Evolutionary conservation across 2,888 invertebrate species (phyloP).

Genomic region (Hydrotaea diabolus): DNA sequence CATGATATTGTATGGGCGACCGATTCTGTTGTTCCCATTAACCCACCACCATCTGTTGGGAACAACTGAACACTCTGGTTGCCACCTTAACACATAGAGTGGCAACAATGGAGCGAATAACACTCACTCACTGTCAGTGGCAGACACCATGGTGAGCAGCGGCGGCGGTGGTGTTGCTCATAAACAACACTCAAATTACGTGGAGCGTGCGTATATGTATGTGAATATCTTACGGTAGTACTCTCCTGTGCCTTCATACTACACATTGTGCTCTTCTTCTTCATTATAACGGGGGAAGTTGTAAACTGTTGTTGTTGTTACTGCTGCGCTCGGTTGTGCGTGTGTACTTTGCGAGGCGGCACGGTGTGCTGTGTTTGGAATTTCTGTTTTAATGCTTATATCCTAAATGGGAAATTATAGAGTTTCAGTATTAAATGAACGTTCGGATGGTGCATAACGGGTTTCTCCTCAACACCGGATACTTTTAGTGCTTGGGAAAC

Average conservation of each 20-base stretch:
- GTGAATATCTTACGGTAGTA: neutral
- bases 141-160: constrained; percentile 15
- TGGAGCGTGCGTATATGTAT: constrained; percentile 58
- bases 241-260: neutral
- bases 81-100: constrained; percentile 10
- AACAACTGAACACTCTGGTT: neutral
- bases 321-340: constrained; percentile 25
- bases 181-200: constrained; percentile 56
- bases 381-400: constrained; percentile 20
- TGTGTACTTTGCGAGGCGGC: constrained; percentile 21
- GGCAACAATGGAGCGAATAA: neutral
- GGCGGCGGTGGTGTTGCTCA: neutral
- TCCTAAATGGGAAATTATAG: constrained; percentile 42
- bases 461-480: constrained; percentile 23
- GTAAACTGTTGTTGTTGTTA: constrained; percentile 1
- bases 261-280: neutral
- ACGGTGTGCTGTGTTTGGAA: neutral
- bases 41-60: constrained; percentile 43
- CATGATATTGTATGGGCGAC: constrained; percentile 31
- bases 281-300: constrained; percentile 18
- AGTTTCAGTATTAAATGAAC: constrained; percentile 59
- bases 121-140: neutral
- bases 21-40: constrained; percentile 47
- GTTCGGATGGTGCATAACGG: constrained; percentile 57
- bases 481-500: neutral